phyloP scores from a whole-genome alignment of 2,113 vertebrate genomes.

The Tor tambroides region DNA sequence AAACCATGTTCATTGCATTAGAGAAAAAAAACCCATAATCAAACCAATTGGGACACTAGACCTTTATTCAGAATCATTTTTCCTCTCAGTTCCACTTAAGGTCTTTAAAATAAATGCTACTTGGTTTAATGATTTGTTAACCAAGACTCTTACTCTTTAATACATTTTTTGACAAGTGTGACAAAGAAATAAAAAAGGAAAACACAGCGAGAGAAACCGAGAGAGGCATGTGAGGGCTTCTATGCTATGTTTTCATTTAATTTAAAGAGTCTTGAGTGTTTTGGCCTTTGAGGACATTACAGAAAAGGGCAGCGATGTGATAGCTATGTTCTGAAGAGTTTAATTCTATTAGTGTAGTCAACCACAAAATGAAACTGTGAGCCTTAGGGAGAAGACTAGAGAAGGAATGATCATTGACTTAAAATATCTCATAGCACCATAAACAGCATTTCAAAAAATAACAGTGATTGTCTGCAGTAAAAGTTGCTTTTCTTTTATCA shows the following conservation, averaged over 20 bases:
- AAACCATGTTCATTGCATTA: neutral
- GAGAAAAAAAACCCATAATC: neutral
- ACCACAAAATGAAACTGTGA: conserved; percentile 12
- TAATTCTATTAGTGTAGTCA: conserved; percentile 34
- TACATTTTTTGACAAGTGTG: neutral
- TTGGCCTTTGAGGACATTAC: conserved; percentile 33
- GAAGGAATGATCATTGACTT: neutral
- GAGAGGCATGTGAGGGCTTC: conserved; percentile 20
- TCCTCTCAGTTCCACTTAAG: conserved; percentile 8
- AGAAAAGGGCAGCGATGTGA: conserved; percentile 36
- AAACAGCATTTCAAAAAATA: conserved; percentile 4
- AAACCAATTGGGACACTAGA: neutral
- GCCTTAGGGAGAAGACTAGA: neutral
- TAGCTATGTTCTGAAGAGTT: conserved; percentile 13
- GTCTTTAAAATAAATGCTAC: neutral
- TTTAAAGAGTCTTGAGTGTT: conserved; percentile 27
- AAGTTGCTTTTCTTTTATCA: neutral
- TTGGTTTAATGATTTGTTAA: neutral
- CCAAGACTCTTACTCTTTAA: too few relatives aligned
- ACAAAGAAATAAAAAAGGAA: neutral
- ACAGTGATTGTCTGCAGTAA: neutral
- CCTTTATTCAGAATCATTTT: neutral
- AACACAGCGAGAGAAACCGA: neutral
- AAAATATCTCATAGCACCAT: neutral
- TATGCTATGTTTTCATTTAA: neutral